Evolutionary conservation across 2,113 vertebrate species (phyloP), one percentile per base, ranked within the genome.

Genomic region (Eulacestoma nigropectus): DNA sequence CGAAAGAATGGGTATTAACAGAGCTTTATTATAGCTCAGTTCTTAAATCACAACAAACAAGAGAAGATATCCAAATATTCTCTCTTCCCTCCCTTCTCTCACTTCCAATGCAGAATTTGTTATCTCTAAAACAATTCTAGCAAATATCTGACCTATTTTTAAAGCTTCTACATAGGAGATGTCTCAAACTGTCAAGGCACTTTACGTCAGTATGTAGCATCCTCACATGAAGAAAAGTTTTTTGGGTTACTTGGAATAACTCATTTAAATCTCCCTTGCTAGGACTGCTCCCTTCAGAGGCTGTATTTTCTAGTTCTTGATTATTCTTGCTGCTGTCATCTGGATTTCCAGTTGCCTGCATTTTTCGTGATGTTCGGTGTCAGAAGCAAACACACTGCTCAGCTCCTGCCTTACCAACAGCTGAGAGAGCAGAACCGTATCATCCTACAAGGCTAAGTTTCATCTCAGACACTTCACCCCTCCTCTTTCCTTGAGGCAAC

Each of bases 401-500:
- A 62, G 82, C n/a, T 62, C 55, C 63, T 10, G 55, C 59, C 32
- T 55, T 26, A 69, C 46, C 68, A 77, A 49, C 22, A 84, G 64
- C 59, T 19, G 4, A 72, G 52, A 72, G 27, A 53, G 56, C 59
- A 84, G 83, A 85, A 85, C 9, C 1, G 0, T 33, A 55, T 50
- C 92, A 57, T n/a, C 72, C 83, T 32, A 32, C 42, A 42, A 42
- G 81, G 60, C n/a, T 4, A 47, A 80, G 25, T 10, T 92, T 60
- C 39, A 49, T 62, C 67, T 74, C 83, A 81, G 86, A 92, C 63
- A 52, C 63, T 86, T 69, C 83, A 77, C 42, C 37, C 57, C 63
- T 92, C 76, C 85, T 55, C 55, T 56, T 77, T 84, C 76, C 79
- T 95, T 70, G 27, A 84, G 76, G 86, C 92, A 92, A 86, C 72